A percentile compares a stretch with the other conserved stretches of the same genome.
Evolutionary conservation across 1,140 invertebrate species (phyloP).

Genomic region (Drosophila sturtevanti): DNA sequence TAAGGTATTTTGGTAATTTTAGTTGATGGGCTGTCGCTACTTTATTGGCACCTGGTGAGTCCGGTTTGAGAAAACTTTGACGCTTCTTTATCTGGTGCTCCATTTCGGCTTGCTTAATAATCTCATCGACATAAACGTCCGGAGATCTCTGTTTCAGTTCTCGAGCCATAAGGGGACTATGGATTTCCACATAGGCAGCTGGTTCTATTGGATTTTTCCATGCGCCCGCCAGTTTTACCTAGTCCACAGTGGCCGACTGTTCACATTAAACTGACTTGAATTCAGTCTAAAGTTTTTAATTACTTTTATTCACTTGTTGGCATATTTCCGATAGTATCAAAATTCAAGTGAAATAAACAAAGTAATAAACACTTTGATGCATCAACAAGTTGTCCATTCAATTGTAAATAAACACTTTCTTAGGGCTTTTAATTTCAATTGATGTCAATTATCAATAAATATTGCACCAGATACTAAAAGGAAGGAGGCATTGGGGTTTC

Average conservation of each 20-base stretch:
- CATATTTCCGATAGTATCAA: constrained; percentile 1
- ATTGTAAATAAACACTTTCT: background rate
- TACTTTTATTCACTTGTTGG: background rate
- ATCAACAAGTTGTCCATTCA: constrained; percentile 60
- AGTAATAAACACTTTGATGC: constrained; percentile 14
- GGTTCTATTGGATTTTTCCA: constrained; percentile 36
- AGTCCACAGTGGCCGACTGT: background rate
- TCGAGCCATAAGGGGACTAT: background rate
- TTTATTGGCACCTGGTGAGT: background rate
- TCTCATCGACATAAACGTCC: constrained; percentile 30
- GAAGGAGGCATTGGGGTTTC: background rate
- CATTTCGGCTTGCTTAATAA: constrained; percentile 43
- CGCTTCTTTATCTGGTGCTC: constrained; percentile 43
- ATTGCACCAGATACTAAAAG: background rate
- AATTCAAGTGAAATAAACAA: constrained; percentile 23
- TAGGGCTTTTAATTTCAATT: constrained; percentile 41
- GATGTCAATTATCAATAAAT: constrained; percentile 41
- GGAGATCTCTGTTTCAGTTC: constrained; percentile 3
- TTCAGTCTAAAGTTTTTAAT: background rate
- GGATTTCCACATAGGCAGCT: constrained; percentile 51
- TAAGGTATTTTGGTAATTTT: background rate
- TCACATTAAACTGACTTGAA: constrained; percentile 25
- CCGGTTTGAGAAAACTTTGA: constrained; percentile 15
- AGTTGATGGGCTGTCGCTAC: background rate
- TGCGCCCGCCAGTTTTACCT: constrained; percentile 26